Evolutionary conservation across 2,888 invertebrate species (phyloP), one percentile per base, ranked within the genome.

Genomic region (Stenodema calcarata): DNA sequence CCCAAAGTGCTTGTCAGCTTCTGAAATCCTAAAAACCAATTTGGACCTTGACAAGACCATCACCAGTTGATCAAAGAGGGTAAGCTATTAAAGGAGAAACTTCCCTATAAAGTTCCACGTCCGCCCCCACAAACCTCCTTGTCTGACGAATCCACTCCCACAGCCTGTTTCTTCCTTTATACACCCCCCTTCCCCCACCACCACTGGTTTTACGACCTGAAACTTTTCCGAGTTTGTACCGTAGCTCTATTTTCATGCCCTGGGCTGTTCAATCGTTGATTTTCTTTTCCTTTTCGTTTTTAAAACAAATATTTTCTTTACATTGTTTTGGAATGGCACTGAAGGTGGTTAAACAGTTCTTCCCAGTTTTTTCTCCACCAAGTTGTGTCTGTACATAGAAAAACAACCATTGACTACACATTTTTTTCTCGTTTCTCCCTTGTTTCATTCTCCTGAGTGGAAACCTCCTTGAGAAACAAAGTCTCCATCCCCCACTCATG

Each of bases 251-350:
- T 73, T 73, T 73, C 73, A 73, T 73, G 9, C 73, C 73, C 18
- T 73, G 73, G 73, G 35, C 78, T 78, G 78, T 27, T 44, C 44
- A 41, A 7, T 79, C 9, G 16, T 41, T 42, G 30, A 30, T 79
- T 79, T 47, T 30, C 30, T 30, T 44, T 78, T 78, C 44, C n/a
- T 47, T 78, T 30, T 62, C 11, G 54, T 81, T 79, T 47, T 18
- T 44, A 18, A 7, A 62, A 23, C 18, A 6, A 62, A 62, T 1
- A 12, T 47, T 14, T 47, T 47, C 16, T 47, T 47, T 18, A 54
- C 16, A n/a, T 23, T 47, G 41, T 82, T 62, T 70, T 62, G 62
- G 70, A 82, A 82, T 70, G 82, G 11, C 35, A 69, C 70, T 69
- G 69, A 41, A 70, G 28, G 69, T 41, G 54, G 69, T 41, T 62